Evolutionary conservation across 2,797 vertebrate genomes (phyloP), one percentile per base, ranked within the genome.

Genomic region (Phoxinus dragarum): DNA sequence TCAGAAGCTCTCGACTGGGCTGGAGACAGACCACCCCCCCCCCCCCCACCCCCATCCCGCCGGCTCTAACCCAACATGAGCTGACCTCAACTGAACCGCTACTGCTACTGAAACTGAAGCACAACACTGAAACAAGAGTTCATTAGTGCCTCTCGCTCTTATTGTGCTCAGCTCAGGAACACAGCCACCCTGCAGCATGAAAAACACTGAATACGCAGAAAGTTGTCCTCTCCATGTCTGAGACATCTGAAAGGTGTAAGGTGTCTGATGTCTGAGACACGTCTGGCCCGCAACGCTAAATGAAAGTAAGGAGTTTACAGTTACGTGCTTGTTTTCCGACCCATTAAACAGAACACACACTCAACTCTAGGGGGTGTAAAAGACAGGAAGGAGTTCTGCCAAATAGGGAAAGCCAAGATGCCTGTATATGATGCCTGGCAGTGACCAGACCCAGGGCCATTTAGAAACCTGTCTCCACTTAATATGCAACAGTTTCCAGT

Each of bases 401-500:
- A 82, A 73, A 61, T 5, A 49, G 19, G 54, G 27, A 56, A 8
- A 8, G 42, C 52, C n/a, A 16, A 31, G n/a, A n/a, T 3, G 2
- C 36, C 31, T 23, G 6, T 71, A 71, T 69, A 38, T 81, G 36
- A 44, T 11, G 67, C 56, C 71, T 49, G 19, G 71, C 54, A 73
- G 54, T 47, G 27, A 64, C 69, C 81, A 23, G 81, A 82, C 64
- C 21, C 3, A 10, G 44, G 36, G 42, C 21, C 47, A 64, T 52
- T 82, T 66, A 52, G 71, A 66, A 66, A 75, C 40, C 2, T 40
- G 61, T 84, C 84, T 82, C 84, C 19, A 84, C 83, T 88, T 86
- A 88, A 86, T 86, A 88, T 88, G 87, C 86, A 81, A 75, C 40
- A 61, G 74, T 73, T 88, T 81, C 73, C 54, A 44, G 77, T 81